Conservation (phyloP, 2,797 vertebrate species). For the Eupleurogrammus muticus region DNA sequence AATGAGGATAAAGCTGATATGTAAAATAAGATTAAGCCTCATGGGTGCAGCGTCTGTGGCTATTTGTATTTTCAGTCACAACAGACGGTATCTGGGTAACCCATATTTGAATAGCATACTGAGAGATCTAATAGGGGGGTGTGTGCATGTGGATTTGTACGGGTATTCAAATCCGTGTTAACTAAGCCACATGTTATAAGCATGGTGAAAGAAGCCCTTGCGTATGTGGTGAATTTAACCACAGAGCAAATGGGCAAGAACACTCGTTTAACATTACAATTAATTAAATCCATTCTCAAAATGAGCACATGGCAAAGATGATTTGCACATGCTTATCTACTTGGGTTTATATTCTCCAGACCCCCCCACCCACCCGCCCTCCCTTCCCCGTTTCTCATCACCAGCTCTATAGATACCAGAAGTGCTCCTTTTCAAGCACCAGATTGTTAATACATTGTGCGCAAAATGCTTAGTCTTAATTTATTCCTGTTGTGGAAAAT, state of each 20-base stretch:
- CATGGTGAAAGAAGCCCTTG: conserved; percentile 54
- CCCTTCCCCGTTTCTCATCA: conserved; percentile 73
- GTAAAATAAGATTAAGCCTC: conserved; percentile 54
- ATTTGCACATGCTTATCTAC: conserved; percentile 85
- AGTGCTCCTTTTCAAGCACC: conserved; percentile 83
- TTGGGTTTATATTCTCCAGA: conserved; percentile 72
- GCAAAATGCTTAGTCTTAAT: conserved; percentile 94
- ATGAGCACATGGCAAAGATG: conserved; percentile 80
- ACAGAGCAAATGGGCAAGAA: conserved; percentile 69
- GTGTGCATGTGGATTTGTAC: conserved; percentile 51
- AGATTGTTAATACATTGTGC: conserved; percentile 81
- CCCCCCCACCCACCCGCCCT: conserved; percentile 26
- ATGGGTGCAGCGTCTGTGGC: conserved; percentile 22
- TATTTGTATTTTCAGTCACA: conserved; percentile 57
- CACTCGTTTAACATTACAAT: conserved; percentile 84
- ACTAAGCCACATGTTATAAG: conserved; percentile 62
- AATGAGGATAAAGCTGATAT: conserved; percentile 62
- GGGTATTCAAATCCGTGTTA: conserved; percentile 59
- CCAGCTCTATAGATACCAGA: conserved; percentile 82
- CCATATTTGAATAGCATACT: conserved; percentile 46
- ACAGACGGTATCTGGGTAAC: conserved; percentile 31
- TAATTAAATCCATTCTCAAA: conserved; percentile 85
- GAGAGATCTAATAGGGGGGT: conserved; percentile 36
- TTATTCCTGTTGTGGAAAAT: conserved; percentile 99
- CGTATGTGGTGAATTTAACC: conserved; percentile 69